Base-by-base conservation (phyloP, 2,113 vertebrate species). In the Dascyllus trimaculatus region DNA sequence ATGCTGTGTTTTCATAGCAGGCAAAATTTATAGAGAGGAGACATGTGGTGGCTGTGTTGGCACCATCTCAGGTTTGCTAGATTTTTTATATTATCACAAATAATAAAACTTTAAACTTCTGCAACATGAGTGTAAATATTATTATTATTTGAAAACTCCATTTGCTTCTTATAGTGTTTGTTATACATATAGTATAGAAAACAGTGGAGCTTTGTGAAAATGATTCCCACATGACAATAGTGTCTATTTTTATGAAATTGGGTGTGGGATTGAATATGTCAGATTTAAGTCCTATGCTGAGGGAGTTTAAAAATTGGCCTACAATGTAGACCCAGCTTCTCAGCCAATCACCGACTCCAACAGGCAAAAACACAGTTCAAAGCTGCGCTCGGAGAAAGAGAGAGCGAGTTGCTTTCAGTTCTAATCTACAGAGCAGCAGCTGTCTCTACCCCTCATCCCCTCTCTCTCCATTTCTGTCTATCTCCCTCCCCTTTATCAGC, bases 391-490 rank as follows among this genome's bases (percentile, higher is more conserved):
- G 14, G 29, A 71, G 65, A 51, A 49, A 62, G 67, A 51, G 81
- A 48, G 73, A 58, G 75, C 24, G 81, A 56, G 66, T 53, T 52
- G 65, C 89, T 92, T 92, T 94, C 82, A 88, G 80, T 78, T 75
- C 78, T 93, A 95, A 95, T 94, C 93, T 94, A 85, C 88, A 92
- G 89, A 89, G 88, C 81, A 73, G 86, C 93, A 93, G 93, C 90
- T 91, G 87, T 78, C 81, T 85, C 78, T 52, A 48, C 72, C 77
- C 72, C 24, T 83, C 85, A 63, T 56, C 71, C 60, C 48, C 68
- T 29, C 68, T 52, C 49, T 53, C 52, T 60, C 59, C 73, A 65
- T 82, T 73, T 77, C 73, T 71, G 58, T 69, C 82, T 26, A 4
- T 53, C 54, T 75, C 77, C 29, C 64, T 73, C 56, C 61, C 69